Evolutionary conservation across 2,888 invertebrate genomes (phyloP), one percentile per base, ranked within the genome.

Genomic region (Metellina segmentata): DNA sequence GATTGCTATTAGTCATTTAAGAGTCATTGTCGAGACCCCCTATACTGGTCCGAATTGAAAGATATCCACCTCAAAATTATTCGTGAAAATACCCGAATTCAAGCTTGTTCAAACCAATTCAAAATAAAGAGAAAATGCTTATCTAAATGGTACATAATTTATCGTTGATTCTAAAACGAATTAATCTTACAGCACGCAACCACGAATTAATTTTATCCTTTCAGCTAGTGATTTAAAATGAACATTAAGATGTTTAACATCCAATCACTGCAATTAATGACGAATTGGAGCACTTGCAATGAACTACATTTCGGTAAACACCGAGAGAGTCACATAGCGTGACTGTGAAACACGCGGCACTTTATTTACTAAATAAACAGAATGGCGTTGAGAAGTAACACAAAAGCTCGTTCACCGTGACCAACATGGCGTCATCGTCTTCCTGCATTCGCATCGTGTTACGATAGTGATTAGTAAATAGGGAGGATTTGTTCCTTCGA

Each of bases 321-420:
- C 61, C 13, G 61, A 61, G 61, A 16, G 61, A 34, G 11, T 5
- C 7, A 61, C 61, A 16, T 11, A 61, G 61, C 61, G 61, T 61
- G 61, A 61, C 61, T 16, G 16, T 16, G 13, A 61, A 61, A 61
- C 61, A 61, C 61, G 61, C 61, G 61, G 61, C 7, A 16, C 34
- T 61, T 61, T 61, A 61, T 61, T 61, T 61, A 61, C 61, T 16
- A 61, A 61, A 61, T 61, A 61, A 61, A 61, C 16, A 61, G 61
- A 16, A 34, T 34, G 34, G 34, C 34, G 34, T 4, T 34, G 61
- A 61, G 61, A 61, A 61, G 61, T 61, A 61, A 61, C 61, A 61
- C 61, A 61, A 61, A 61, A 61, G 61, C 61, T 11, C 61, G 61
- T 61, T 48, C 61, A 82, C 81, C 70, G 81, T 82, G 81, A 82